A percentile compares a stretch with the other conserved stretches of the same genome.
Evolutionary conservation across 1,140 invertebrate genomes (phyloP).

Genomic region (Lordiphosa stackelbergi): DNA sequence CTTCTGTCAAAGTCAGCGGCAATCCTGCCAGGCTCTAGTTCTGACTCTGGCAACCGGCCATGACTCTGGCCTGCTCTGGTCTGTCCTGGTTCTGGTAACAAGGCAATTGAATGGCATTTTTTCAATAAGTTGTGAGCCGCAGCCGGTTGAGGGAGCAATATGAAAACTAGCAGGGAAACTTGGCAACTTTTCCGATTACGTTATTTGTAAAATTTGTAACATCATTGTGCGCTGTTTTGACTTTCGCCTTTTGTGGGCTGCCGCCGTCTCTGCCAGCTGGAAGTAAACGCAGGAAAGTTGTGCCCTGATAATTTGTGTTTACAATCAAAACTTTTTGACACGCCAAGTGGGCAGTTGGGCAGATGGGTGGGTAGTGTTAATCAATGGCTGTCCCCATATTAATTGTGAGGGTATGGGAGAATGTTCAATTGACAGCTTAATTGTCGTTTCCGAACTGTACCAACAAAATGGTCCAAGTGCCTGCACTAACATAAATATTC

Average conservation of each 20-base stretch:
- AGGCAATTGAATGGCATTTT: conserved; percentile 53
- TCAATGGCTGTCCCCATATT: not conserved
- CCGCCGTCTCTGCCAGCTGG: conserved; percentile 13
- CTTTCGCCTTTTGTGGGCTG: conserved; percentile 20
- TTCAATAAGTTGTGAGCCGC: conserved; percentile 43
- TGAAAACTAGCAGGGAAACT: conserved; percentile 10
- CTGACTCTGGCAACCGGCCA: conserved; percentile 14
- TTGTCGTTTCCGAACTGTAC: conserved; percentile 1
- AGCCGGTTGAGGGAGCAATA: conserved; percentile 14
- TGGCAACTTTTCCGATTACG: conserved; percentile 34
- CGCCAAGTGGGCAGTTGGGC: not conserved
- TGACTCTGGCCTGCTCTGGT: conserved; percentile 1
- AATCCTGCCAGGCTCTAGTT: conserved; percentile 3
- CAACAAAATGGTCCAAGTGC: too few relatives aligned
- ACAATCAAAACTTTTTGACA: conserved; percentile 12
- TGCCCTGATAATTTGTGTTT: conserved; percentile 36
- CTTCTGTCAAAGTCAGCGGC: conserved; percentile 24
- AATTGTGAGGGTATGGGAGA: not conserved
- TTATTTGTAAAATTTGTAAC: conserved; percentile 40
- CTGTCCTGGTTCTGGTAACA: conserved; percentile 21
- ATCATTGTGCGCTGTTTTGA: conserved; percentile 26
- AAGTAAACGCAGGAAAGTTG: conserved; percentile 25
- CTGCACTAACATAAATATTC: too few relatives aligned
- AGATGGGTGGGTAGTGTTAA: not conserved
- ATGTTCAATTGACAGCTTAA: conserved; percentile 9